Evolutionary conservation across 2,797 vertebrate genomes (phyloP), one percentile per base, ranked within the genome.

Genomic region (Remorina albescens): DNA sequence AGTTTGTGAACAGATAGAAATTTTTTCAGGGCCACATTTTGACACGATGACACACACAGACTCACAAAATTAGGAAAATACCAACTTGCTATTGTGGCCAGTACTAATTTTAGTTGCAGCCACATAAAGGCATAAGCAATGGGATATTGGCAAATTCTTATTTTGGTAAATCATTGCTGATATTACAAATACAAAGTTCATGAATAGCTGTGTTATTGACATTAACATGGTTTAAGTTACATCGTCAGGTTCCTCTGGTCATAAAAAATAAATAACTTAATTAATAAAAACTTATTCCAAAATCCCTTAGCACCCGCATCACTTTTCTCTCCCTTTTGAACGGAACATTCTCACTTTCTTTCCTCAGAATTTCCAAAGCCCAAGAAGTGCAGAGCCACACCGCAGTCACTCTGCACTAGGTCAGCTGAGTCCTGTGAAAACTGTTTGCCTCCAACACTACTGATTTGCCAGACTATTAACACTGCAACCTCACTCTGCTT

Each of bases 391-490:
- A n/a, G 59, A 76, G 63, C 71, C 73, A 62, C 71, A 61, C 82
- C 59, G n/a, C 85, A 81, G 87, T 71, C 74, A 57, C 65, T 78
- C 85, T 7, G 70, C 76, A 59, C 76, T 67, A 58, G 32, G 59
- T 89, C 86, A 83, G 82, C 78, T 3, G 25, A 78, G 78, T 71
- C 67, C 69, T 80, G 83, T 83, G 76, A 88, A 88, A 86, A 84
- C 50, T 71, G 73, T 88, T 86, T 85, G 81, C 75, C 70, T 74
- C 56, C 13, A 77, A 86, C 72, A 46, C 82, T 82, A 73, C 79
- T 56, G 4, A 49, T 73, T 83, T 87, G 82, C 87, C 78, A 92
- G 84, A 85, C 81, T 86, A 82, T 91, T 87, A 89, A 80, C 57
- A 32, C 72, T 42, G 76, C 71, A 77, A 82, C 86, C 64, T 41